phyloP scores from a whole-genome alignment of 2,888 invertebrate genomes.

The Diloba caeruleocephala region DNA sequence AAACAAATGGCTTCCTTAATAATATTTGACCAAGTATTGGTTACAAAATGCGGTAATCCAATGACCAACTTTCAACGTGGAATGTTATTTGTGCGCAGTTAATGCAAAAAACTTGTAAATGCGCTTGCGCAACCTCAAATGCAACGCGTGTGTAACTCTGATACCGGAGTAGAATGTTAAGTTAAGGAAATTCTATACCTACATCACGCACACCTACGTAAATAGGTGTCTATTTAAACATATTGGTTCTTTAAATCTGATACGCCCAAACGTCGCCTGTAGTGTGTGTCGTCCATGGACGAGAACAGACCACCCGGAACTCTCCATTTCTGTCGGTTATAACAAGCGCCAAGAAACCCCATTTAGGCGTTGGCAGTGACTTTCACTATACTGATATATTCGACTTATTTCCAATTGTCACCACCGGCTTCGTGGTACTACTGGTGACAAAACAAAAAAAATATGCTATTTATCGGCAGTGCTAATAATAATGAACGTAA shows the following conservation, averaged over 20 bases:
- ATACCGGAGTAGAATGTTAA: slow-evolving; percentile 37
- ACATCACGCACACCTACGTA: slow-evolving; percentile 9
- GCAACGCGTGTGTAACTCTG: slow-evolving; percentile 14
- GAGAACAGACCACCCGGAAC: too few relatives aligned
- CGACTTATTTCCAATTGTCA: too few relatives aligned
- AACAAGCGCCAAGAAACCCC: too few relatives aligned
- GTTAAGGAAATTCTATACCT: slow-evolving; percentile 20
- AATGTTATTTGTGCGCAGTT: slow-evolving; percentile 35
- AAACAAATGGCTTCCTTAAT: neutral
- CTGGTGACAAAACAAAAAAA: too few relatives aligned
- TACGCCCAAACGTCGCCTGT: neutral
- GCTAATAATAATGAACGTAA: too few relatives aligned
- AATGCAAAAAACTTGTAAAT: slow-evolving; percentile 48
- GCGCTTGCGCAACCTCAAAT: slow-evolving; percentile 44
- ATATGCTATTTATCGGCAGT: too few relatives aligned
- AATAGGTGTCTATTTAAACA: slow-evolving; percentile 5
- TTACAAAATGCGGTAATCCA: slow-evolving; percentile 13
- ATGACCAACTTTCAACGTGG: slow-evolving; percentile 36
- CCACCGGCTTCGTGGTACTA: too few relatives aligned
- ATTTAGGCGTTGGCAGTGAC: too few relatives aligned
- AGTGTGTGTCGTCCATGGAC: too few relatives aligned
- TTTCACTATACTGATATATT: too few relatives aligned
- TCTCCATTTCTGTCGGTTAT: too few relatives aligned
- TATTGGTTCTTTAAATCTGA: neutral
- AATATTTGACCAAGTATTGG: neutral